phyloP scores from a whole-genome alignment of 2,888 invertebrate genomes.

The Slavum lentiscoides region DNA sequence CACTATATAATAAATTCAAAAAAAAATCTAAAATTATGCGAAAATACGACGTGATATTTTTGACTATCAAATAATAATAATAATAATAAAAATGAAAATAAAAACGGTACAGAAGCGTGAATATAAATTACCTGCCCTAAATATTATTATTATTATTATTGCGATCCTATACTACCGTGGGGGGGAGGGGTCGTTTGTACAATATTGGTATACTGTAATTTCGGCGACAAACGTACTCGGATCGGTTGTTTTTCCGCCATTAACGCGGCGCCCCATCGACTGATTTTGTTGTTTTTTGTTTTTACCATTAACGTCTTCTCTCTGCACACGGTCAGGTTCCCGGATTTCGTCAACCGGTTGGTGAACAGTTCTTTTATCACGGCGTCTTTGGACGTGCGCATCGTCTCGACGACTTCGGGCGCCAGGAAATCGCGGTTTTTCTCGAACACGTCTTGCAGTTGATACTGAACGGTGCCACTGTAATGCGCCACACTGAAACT shows the following conservation, averaged over 20 bases:
- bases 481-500: conserved; percentile 87
- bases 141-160: no score
- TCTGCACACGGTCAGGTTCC: conserved; percentile 70
- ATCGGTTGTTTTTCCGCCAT: conserved; percentile 61
- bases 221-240: conserved; percentile 12
- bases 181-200: no score
- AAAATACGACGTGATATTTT: no score
- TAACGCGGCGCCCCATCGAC: conserved; percentile 61
- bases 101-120: no score
- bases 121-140: no score
- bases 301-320: conserved; percentile 55
- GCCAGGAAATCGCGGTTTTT: conserved; percentile 90
- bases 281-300: conserved; percentile 18
- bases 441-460: conserved; percentile 79
- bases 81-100: no score
- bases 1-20: no score
- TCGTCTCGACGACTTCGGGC: conserved; percentile 84
- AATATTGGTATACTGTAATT: no score
- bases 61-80: no score
- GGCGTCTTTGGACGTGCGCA: conserved; percentile 74
- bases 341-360: conserved; percentile 79
- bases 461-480: conserved; percentile 85
- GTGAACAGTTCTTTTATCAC: conserved; percentile 78
- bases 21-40: no score
- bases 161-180: no score